Base-by-base conservation (phyloP, 1,140 invertebrate genomes). In the Trichonephila inaurata region DNA sequence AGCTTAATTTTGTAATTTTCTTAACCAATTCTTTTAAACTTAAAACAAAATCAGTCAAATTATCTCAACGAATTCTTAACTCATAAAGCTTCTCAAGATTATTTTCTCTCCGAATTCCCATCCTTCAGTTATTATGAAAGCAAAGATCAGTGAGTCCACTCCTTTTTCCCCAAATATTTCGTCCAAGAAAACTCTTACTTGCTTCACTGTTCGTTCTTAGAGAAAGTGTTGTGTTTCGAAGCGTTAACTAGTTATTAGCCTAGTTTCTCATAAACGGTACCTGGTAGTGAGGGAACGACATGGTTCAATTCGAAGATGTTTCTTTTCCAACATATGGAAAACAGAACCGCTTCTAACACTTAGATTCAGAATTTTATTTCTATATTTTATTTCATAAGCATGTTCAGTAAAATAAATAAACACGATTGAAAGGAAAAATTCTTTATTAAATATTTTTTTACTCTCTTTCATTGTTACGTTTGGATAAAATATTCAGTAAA, bases 161-260 rank as follows among this genome's bases (percentile, higher is more conserved):
- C 72, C 72, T 19, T 24, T 8, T 24, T 77, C 18, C 24, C 33
- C 5, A 16, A 69, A 69, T 69, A 69, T 69, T 69, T 69, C 72
- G 72, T 77, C 24, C 40, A 64, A 64, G 62, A 21, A 18, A 64
- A 19, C 62, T 64, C 61, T 51, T 69, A n/a, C 24, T 69, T 69
- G 12, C 24, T 69, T 77, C 69, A 16, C 72, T 6, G 28, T 28
- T 69, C 3, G 72, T 28, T 33, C 3, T 21, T 14, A 87, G 83
- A 86, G 83, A 87, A 92, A 66, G 91, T 92, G 83, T 92, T 87
- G 33, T 92, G n/a, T 87, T 14, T 12, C n/a, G 40, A 12, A 21
- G 61, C n/a, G 58, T 92, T 87, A 92, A 92, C 91, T 92, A 92
- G 91, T 92, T 87, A 92, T 92, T 92, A 92, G 82, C 91, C 91